Conservation (phyloP, 2,888 invertebrate genomes). For the Suillia variegata region DNA sequence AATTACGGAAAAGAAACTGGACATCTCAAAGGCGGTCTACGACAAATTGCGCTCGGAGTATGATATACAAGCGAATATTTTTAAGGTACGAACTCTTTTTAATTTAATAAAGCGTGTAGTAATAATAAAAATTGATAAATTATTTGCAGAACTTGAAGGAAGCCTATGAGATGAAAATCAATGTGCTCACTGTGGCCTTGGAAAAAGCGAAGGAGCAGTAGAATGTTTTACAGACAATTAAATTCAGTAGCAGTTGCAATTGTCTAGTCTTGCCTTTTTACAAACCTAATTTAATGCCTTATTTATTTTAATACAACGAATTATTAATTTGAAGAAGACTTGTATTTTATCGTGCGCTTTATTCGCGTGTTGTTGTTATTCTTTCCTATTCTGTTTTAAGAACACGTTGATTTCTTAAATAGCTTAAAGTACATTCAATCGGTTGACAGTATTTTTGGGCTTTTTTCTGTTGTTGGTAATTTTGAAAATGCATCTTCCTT, state of each 20-base stretch:
- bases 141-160: slow-evolving; percentile 66
- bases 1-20: slow-evolving; percentile 72
- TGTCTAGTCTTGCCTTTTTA: no score
- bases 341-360: no score
- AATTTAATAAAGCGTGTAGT: no score
- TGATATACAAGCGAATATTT: slow-evolving; percentile 75
- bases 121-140: background rate
- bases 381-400: background rate
- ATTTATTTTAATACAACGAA: background rate
- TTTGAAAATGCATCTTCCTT: slow-evolving; percentile 10
- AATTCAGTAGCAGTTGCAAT: slow-evolving; percentile 1
- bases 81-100: no score
- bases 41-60: slow-evolving; percentile 79
- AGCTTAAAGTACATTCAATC: background rate
- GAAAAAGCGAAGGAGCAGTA: slow-evolving; percentile 47
- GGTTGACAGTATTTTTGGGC: background rate
- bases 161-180: slow-evolving; percentile 72
- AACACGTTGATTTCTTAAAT: background rate
- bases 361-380: no score
- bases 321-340: no score
- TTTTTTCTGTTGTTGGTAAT: background rate
- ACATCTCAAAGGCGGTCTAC: slow-evolving; percentile 74
- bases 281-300: no score
- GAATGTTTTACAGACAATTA: no score
- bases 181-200: slow-evolving; percentile 45